phyloP scores from a whole-genome alignment of 2,113 vertebrate genomes.

The Andinoacara biseriatus region DNA sequence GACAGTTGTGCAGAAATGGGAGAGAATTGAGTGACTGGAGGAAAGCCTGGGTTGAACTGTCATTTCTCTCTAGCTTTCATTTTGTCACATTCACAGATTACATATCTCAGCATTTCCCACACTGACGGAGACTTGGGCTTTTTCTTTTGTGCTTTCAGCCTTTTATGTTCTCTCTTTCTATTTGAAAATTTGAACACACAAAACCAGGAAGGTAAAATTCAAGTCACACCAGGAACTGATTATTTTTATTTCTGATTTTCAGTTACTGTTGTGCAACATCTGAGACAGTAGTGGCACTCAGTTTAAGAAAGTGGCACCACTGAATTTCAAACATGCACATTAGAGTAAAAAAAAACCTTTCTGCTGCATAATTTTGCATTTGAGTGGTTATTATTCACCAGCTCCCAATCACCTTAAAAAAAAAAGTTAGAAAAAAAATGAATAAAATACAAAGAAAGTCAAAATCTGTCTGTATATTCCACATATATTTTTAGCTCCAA shows the following conservation, averaged over 20 bases:
- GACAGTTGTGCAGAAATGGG: constrained; percentile 12
- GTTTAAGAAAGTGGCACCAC: constrained; percentile 1
- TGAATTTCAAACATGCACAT: constrained; percentile 27
- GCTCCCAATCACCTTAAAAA: background rate
- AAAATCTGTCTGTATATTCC: background rate
- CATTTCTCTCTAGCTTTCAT: constrained; percentile 40
- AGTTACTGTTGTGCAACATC: constrained; percentile 7
- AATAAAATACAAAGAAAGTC: background rate
- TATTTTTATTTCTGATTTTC: background rate
- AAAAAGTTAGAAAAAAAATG: background rate
- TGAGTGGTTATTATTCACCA: background rate
- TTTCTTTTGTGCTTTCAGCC: constrained; percentile 20
- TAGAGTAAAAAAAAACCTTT: background rate
- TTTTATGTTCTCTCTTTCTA: constrained; percentile 16
- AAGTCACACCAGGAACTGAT: background rate
- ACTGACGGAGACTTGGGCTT: constrained; percentile 4
- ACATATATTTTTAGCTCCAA: background rate
- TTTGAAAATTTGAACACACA: background rate
- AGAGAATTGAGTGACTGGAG: constrained; percentile 21
- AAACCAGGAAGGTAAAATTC: constrained; percentile 8
- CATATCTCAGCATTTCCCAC: constrained; percentile 45
- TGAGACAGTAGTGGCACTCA: constrained; percentile 6
- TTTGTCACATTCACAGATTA: constrained; percentile 54
- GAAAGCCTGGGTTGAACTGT: constrained; percentile 17
- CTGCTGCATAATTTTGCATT: constrained; percentile 25